phyloP scores from a whole-genome alignment of 2,797 vertebrate species.

The Lagorchestes hirsutus region DNA sequence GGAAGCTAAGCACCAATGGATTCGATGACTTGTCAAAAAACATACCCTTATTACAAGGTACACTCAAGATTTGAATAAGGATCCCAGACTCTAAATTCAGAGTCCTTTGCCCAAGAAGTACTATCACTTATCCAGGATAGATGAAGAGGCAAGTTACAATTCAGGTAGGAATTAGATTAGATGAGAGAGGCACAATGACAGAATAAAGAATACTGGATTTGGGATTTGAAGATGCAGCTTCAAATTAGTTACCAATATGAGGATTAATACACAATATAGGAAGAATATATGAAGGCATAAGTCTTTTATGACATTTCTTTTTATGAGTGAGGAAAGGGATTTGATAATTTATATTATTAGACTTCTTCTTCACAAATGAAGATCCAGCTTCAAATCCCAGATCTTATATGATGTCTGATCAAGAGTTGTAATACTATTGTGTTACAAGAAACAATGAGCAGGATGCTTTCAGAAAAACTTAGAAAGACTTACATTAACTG shows the following conservation, averaged over 20 bases:
- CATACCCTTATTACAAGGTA: not conserved
- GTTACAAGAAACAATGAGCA: not conserved
- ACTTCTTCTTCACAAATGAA: constrained; percentile 43
- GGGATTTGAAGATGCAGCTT: not conserved
- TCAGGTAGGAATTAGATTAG: not conserved
- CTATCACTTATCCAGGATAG: not conserved
- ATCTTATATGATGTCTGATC: not conserved
- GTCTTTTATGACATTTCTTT: constrained; percentile 79
- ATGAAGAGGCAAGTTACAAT: not conserved
- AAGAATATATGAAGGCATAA: constrained; percentile 56
- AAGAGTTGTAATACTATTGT: not conserved
- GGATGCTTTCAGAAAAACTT: not conserved
- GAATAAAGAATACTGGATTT: not conserved
- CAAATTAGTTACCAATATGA: constrained; percentile 55
- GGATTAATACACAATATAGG: constrained; percentile 70
- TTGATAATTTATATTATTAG: constrained; percentile 81
- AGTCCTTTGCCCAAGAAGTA: not conserved
- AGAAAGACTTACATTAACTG: not conserved
- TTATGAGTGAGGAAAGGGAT: constrained; percentile 80
- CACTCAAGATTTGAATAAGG: not conserved
- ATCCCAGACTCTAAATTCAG: not conserved
- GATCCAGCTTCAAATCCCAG: not conserved
- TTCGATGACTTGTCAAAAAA: not conserved
- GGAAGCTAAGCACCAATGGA: not conserved
- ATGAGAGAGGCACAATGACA: not conserved